Conservation (phyloP, 2,888 invertebrate genomes). For the Augochlorella aurata region DNA sequence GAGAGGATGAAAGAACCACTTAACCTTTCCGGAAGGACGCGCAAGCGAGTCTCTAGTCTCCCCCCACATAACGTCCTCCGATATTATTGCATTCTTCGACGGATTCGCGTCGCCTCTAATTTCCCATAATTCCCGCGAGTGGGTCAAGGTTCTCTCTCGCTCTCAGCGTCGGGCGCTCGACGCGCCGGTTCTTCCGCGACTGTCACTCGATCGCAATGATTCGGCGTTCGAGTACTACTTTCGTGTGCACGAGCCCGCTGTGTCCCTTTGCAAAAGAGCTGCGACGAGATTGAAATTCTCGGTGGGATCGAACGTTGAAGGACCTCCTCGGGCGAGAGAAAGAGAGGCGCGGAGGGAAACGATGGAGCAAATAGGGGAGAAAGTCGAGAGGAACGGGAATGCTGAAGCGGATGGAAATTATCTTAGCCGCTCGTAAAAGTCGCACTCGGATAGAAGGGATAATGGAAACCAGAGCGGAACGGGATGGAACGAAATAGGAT, state of each 20-base stretch:
- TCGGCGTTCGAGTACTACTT: too few relatives aligned
- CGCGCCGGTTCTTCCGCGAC: too few relatives aligned
- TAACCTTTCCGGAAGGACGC: not conserved
- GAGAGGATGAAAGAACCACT: conserved; percentile 5
- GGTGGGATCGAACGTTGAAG: not conserved
- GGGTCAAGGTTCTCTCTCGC: too few relatives aligned
- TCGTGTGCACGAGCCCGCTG: not conserved
- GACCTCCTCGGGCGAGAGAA: not conserved
- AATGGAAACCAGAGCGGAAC: conserved; percentile 23
- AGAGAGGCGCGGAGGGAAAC: not conserved
- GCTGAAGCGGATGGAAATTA: conserved; percentile 46
- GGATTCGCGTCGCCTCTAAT: too few relatives aligned
- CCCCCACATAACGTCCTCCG: too few relatives aligned
- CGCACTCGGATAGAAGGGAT: conserved; percentile 26
- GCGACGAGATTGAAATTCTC: not conserved
- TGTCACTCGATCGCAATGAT: too few relatives aligned
- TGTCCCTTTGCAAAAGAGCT: not conserved
- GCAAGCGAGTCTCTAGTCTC: too few relatives aligned
- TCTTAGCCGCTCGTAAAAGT: conserved; percentile 39
- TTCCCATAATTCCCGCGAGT: too few relatives aligned
- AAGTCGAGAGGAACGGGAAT: not conserved
- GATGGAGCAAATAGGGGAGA: not conserved
- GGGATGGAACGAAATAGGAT: conserved; percentile 64
- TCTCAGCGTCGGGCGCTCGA: too few relatives aligned
- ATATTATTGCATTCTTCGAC: too few relatives aligned